A percentile compares a stretch with the other conserved stretches of the same genome.
Conservation (phyloP, 1,140 invertebrate genomes). For the Monochamus saltuarius region DNA sequence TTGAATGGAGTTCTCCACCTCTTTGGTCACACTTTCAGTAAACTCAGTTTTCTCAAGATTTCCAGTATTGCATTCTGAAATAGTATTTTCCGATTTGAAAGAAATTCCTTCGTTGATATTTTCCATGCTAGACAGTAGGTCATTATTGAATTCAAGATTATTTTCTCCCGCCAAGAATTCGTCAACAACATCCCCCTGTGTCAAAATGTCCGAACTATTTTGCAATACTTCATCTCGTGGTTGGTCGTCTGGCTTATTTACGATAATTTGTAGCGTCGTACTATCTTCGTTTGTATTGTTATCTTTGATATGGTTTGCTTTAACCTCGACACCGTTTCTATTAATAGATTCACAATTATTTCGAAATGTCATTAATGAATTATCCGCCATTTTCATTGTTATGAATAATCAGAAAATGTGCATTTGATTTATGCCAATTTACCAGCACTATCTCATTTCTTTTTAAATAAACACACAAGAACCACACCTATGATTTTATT, state of each 20-base stretch:
- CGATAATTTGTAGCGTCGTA: too few species aligned
- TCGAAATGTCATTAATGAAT: conserved; percentile 25
- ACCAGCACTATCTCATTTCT: too few species aligned
- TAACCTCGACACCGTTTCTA: conserved; percentile 33
- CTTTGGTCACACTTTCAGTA: neutral
- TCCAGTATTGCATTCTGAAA: conserved; percentile 15
- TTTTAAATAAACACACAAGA: too few species aligned
- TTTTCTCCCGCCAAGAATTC: conserved; percentile 36
- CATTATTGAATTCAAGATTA: conserved; percentile 19
- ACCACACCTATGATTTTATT: too few species aligned
- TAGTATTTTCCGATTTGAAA: conserved; percentile 8
- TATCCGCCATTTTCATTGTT: conserved; percentile 32
- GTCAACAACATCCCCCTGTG: conserved; percentile 35
- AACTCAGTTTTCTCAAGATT: neutral
- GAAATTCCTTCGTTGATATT: conserved; percentile 22
- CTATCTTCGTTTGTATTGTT: conserved; percentile 20
- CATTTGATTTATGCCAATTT: too few species aligned
- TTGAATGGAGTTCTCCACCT: too few species aligned
- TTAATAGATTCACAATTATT: conserved; percentile 34
- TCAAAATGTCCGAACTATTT: conserved; percentile 12
- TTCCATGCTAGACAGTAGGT: conserved; percentile 25
- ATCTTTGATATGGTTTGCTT: conserved; percentile 18
- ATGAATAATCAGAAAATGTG: neutral
- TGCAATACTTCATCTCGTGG: conserved; percentile 13
- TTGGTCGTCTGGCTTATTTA: conserved; percentile 12